These are phyloP conservation scores for Stictocephala bisonia DNA, from an alignment of 2,888 invertebrate genomes.

Conservation along the genomic window DNA sequence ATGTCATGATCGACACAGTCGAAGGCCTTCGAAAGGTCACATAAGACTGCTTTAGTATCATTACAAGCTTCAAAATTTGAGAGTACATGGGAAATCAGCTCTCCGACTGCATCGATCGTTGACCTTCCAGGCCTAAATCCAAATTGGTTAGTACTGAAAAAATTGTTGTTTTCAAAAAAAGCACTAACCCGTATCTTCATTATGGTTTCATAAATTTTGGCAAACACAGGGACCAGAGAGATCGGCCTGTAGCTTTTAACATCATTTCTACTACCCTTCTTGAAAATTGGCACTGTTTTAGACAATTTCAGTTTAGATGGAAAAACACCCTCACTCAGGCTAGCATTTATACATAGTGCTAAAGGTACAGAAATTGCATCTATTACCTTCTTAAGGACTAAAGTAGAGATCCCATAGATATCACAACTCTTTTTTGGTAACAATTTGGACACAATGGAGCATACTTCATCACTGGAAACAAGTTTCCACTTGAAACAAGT, in stretches of 20 bases:
- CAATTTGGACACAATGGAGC: not conserved
- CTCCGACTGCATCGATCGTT: not conserved
- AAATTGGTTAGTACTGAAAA: not conserved
- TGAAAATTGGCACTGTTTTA: constrained; percentile 8
- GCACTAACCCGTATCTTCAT: not conserved
- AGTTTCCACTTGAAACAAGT: no score
- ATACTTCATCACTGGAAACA: not conserved
- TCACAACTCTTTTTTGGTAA: constrained; percentile 6
- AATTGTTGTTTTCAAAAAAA: constrained; percentile 1
- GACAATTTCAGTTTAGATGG: constrained; percentile 1
- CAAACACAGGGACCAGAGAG: constrained; percentile 15
- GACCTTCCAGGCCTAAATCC: constrained; percentile 19
- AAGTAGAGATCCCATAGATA: constrained; percentile 16
- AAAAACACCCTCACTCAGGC: constrained; percentile 8
- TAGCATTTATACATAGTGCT: constrained; percentile 8
- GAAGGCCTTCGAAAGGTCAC: constrained; percentile 14
- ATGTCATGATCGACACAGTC: constrained; percentile 22
- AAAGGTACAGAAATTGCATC: not conserved
- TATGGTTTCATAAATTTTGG: constrained; percentile 11
- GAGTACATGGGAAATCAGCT: not conserved
- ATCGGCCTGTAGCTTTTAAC: constrained; percentile 12
- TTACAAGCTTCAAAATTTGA: not conserved
- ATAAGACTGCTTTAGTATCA: not conserved
- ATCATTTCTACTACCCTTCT: not conserved
- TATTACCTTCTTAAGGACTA: not conserved